These are phyloP conservation scores for Hypercompe scribonia DNA, from an alignment of 2,888 invertebrate genomes.

Conservation along the genomic window DNA sequence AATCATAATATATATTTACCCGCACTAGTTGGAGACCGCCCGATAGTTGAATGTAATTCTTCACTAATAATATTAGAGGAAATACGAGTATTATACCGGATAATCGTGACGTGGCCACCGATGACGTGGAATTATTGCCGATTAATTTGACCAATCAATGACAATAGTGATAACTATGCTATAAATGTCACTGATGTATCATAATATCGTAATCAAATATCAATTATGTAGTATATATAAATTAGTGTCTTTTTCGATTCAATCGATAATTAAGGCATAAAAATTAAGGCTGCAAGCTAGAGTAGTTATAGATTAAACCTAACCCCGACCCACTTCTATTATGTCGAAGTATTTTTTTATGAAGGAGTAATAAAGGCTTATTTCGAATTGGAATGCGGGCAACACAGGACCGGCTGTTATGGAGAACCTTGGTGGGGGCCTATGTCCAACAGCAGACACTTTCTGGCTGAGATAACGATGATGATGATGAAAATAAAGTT, in stretches of 20 bases:
- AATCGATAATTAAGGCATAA: background rate
- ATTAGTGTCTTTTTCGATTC: background rate
- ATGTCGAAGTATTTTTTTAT: background rate
- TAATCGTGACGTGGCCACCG: background rate
- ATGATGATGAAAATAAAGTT: background rate
- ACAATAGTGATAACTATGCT: background rate
- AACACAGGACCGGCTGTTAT: too few species aligned
- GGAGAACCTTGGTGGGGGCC: too few species aligned
- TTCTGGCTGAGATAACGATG: too few species aligned
- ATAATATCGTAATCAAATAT: too few species aligned
- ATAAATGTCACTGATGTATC: too few species aligned
- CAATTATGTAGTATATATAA: background rate
- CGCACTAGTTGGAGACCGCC: background rate
- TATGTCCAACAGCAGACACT: too few species aligned
- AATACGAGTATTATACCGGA: too few species aligned
- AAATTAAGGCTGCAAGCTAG: background rate
- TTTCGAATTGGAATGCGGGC: background rate
- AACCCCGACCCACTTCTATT: background rate
- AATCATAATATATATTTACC: constrained; percentile 18
- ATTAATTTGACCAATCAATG: background rate
- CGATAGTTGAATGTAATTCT: background rate
- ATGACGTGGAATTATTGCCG: background rate
- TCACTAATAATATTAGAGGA: background rate
- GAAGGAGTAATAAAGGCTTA: background rate
- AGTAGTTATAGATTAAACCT: background rate